Evolutionary conservation across 2,888 invertebrate species (phyloP), one percentile per base, ranked within the genome.

Genomic region (Podotricha telesiphe): DNA sequence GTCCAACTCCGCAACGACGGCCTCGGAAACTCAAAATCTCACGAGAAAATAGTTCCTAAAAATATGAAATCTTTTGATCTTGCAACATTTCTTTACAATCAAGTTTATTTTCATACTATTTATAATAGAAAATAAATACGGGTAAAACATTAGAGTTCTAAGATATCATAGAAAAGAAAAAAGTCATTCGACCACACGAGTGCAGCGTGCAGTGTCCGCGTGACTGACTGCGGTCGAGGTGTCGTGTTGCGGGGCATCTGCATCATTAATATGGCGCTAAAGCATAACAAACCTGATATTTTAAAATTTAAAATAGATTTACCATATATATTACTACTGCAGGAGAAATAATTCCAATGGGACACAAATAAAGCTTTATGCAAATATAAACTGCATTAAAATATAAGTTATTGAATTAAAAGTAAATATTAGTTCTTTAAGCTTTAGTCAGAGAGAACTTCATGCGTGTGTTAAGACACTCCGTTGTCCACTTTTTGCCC

Each of bases 221-320:
- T 74, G 73, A 69, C 68, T 69, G 74, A 56, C 68, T 73, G 74
- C 71, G 75, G 75, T 70, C 34, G 40, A 51, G 40, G 64, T 67
- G 68, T 72, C 72, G 50, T 37, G 66, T 74, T 67, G 62, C 72
- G 28, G 67, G 63, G 45, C 68, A 73, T 73, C 73, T 68, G 64
- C 66, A 66, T 66, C 68, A 69, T 71, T 68, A 70, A 55, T 65
- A 20, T 63, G 67, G 65, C 67, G 69, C 71, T 55, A n/a, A 64
- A 37, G 47, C 34, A 59, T 47, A 22, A 61, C 56, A 47, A 64
- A 67, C 34, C 20, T 53, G 42, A 42, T 47, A 37, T 64, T 62
- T 69, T 20, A 40, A 28, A 56, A 17, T 20, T 50, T 17, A 37
- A 62, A 50, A 13, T 19, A 48, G 8, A 37, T 50, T 50, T n/a